phyloP scores from a whole-genome alignment of 2,888 invertebrate genomes.

The Himalopsyche japonica region DNA sequence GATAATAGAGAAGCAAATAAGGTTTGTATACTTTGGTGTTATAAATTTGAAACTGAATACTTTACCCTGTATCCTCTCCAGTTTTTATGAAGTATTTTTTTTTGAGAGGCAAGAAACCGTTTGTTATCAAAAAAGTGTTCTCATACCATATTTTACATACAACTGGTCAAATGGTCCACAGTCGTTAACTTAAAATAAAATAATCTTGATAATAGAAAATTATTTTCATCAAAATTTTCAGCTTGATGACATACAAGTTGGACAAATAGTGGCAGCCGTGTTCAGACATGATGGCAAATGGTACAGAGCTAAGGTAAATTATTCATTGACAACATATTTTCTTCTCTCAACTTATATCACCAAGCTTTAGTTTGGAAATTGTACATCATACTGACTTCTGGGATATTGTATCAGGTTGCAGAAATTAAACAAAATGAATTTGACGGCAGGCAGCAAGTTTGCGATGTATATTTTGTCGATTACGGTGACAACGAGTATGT shows the following conservation, averaged over 20 bases:
- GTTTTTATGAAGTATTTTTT: no score
- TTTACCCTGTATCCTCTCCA: no score
- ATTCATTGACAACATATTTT: not conserved
- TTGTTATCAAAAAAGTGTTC: no score
- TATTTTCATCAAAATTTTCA: slow-evolving; percentile 43
- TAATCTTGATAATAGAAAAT: no score
- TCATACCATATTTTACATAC: no score
- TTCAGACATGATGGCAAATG: slow-evolving; percentile 82
- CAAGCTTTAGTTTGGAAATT: not conserved
- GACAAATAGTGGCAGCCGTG: slow-evolving; percentile 83
- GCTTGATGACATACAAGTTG: slow-evolving; percentile 63
- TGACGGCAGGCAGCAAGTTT: slow-evolving; percentile 62
- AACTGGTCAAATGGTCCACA: no score
- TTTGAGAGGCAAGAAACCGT: no score
- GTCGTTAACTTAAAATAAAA: no score
- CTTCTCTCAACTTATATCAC: not conserved
- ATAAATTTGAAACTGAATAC: not conserved
- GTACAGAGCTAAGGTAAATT: slow-evolving; percentile 62
- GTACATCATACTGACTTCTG: not conserved
- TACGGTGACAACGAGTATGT: slow-evolving; percentile 83
- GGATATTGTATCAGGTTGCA: slow-evolving; percentile 59
- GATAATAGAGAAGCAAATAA: slow-evolving; percentile 67
- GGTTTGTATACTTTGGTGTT: slow-evolving; percentile 41
- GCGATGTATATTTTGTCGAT: slow-evolving; percentile 81
- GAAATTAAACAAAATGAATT: slow-evolving; percentile 66